phyloP scores from a whole-genome alignment of 2,888 invertebrate genomes.

The Caenorhabditis sulstoni region DNA sequence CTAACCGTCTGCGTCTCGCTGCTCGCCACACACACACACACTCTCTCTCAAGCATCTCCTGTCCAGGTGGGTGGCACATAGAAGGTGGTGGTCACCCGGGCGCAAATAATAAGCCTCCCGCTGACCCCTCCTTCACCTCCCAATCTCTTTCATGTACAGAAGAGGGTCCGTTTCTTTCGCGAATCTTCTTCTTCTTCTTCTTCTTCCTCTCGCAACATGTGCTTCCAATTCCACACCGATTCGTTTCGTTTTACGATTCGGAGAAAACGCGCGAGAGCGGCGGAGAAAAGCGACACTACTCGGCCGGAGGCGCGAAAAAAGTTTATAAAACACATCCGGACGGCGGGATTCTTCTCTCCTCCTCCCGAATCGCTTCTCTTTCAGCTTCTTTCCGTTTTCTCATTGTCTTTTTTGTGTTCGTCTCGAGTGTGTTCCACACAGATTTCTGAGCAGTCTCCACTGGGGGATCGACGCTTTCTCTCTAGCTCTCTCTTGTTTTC shows the following conservation, averaged over 20 bases:
- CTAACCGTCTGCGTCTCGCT: slow-evolving; percentile 17
- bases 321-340: slow-evolving; percentile 57
- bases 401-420: slow-evolving; percentile 6
- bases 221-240: slow-evolving; percentile 53
- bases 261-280: background rate
- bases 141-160: background rate
- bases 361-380: slow-evolving; percentile 1
- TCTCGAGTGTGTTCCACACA: slow-evolving; percentile 4
- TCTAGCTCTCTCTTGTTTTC: slow-evolving; percentile 11
- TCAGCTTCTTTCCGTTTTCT: background rate
- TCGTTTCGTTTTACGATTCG: slow-evolving; percentile 29
- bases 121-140: slow-evolving; percentile 1
- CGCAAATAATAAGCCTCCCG: slow-evolving; percentile 44
- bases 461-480: background rate
- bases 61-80: slow-evolving; percentile 53
- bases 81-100: slow-evolving; percentile 25
- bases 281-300: slow-evolving; percentile 7
- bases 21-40: too few species aligned
- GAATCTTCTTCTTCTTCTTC: slow-evolving; percentile 6
- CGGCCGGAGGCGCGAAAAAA: slow-evolving; percentile 8
- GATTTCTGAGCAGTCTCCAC: slow-evolving; percentile 42
- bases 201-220: slow-evolving; percentile 43
- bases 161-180: slow-evolving; percentile 5
- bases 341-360: slow-evolving; percentile 5
- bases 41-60: slow-evolving; percentile 28